These are phyloP conservation scores for Cichlasoma orientale DNA, from an alignment of 2,797 vertebrate genomes.

Conservation along the genomic window DNA sequence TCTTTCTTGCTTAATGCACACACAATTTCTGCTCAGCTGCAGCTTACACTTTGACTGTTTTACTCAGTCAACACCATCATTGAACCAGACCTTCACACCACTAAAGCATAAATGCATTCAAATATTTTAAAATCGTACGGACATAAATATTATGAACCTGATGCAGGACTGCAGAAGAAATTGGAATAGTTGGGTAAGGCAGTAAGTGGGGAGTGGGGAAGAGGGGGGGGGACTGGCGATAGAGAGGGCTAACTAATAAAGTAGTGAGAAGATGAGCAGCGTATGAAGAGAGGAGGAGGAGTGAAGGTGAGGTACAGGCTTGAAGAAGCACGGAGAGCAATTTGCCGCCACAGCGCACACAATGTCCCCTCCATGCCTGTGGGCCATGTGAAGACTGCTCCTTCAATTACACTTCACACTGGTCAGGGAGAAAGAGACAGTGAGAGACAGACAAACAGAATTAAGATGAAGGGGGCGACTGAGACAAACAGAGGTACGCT, in stretches of 20 bases:
- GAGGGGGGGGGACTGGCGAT: constrained; percentile 35
- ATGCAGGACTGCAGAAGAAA: constrained; percentile 17
- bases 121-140: background rate
- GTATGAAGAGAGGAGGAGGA: constrained; percentile 59
- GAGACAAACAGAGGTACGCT: constrained; percentile 29
- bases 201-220: background rate
- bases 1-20: constrained; percentile 26
- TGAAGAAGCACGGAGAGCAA: constrained; percentile 77
- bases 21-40: constrained; percentile 33
- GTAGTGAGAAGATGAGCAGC: constrained; percentile 62
- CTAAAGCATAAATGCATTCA: background rate
- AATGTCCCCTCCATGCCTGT: constrained; percentile 80
- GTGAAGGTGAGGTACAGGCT: constrained; percentile 69
- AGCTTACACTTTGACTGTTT: constrained; percentile 20
- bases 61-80: constrained; percentile 1
- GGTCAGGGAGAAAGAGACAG: constrained; percentile 68
- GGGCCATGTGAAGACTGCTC: constrained; percentile 78
- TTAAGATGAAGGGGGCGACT: constrained; percentile 23
- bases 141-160: constrained; percentile 18
- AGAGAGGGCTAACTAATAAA: constrained; percentile 66
- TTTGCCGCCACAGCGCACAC: constrained; percentile 81
- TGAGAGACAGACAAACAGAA: constrained; percentile 29
- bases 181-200: constrained; percentile 29
- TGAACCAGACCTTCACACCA: constrained; percentile 10
- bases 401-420: constrained; percentile 80